Conservation (phyloP, 2,797 vertebrate genomes). For the Rousettus madagascariensis region DNA sequence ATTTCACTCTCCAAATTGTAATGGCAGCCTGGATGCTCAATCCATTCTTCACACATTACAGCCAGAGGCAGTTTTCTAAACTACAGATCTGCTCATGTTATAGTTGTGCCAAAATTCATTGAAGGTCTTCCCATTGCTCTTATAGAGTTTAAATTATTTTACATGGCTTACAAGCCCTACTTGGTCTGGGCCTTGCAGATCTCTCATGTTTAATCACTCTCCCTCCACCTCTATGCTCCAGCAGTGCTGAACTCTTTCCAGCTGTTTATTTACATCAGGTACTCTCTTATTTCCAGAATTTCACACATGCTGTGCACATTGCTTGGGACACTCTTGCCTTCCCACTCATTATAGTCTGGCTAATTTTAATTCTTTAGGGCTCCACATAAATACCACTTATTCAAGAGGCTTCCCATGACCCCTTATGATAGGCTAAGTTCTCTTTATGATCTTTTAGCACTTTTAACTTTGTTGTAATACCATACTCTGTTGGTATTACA, state of each 20-base stretch:
- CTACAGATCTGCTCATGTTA: slow-evolving; percentile 38
- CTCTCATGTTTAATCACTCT: not conserved
- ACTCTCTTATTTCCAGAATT: not conserved
- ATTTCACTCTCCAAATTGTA: not conserved
- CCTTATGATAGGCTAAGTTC: not conserved
- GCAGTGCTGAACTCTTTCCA: not conserved
- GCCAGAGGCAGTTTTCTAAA: slow-evolving; percentile 16
- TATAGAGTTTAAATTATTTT: slow-evolving; percentile 58
- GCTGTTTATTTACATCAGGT: not conserved
- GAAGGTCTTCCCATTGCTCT: slow-evolving; percentile 22
- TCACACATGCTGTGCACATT: not conserved
- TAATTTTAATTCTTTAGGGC: slow-evolving; percentile 3
- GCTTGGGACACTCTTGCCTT: not conserved
- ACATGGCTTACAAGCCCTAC: not conserved
- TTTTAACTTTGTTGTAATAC: not conserved
- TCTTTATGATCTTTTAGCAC: slow-evolving; percentile 30
- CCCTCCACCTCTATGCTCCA: not conserved
- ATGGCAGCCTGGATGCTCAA: not conserved
- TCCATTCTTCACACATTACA: not conserved
- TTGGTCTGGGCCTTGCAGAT: not conserved
- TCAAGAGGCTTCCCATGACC: not conserved
- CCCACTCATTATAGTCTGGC: not conserved
- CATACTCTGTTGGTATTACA: not conserved
- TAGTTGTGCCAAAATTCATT: not conserved
- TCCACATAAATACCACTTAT: not conserved